Percentiles rank a stretch among this genome's conserved stretches.
Conservation (phyloP, 2,888 invertebrate species). For the Agriopis marginaria region DNA sequence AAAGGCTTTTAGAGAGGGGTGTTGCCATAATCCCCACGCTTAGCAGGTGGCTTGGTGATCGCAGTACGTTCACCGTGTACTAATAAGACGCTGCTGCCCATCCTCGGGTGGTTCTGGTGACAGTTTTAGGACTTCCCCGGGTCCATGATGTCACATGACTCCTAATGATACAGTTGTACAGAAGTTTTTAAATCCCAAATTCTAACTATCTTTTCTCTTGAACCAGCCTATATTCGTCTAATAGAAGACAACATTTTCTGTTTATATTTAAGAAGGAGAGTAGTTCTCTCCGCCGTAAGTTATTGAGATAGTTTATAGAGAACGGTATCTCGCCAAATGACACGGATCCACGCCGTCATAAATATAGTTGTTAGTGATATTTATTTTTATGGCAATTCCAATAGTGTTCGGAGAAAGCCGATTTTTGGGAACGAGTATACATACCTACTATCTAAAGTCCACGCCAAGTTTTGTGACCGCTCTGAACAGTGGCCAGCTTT, state of each 20-base stretch:
- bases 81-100: too few relatives aligned
- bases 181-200: too few relatives aligned
- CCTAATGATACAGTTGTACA: too few relatives aligned
- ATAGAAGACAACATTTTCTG: neutral
- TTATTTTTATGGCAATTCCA: constrained; percentile 59
- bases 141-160: too few relatives aligned
- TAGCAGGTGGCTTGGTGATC: too few relatives aligned
- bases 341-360: constrained; percentile 54
- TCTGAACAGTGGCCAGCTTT: neutral
- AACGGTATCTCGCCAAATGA: constrained; percentile 57
- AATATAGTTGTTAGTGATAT: constrained; percentile 55
- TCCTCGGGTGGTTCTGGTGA: too few relatives aligned
- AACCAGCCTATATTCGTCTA: too few relatives aligned
- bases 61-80: too few relatives aligned
- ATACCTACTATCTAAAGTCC: neutral
- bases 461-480: neutral
- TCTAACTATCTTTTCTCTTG: too few relatives aligned
- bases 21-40: too few relatives aligned
- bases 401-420: constrained; percentile 43
- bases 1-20: too few relatives aligned
- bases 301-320: constrained; percentile 19
- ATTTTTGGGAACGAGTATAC: constrained; percentile 24
- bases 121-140: too few relatives aligned
- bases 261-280: neutral
- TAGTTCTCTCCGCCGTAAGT: constrained; percentile 9